Evolutionary conservation across 1,140 invertebrate genomes (phyloP).

Genomic region (Anthonomus grandis): DNA sequence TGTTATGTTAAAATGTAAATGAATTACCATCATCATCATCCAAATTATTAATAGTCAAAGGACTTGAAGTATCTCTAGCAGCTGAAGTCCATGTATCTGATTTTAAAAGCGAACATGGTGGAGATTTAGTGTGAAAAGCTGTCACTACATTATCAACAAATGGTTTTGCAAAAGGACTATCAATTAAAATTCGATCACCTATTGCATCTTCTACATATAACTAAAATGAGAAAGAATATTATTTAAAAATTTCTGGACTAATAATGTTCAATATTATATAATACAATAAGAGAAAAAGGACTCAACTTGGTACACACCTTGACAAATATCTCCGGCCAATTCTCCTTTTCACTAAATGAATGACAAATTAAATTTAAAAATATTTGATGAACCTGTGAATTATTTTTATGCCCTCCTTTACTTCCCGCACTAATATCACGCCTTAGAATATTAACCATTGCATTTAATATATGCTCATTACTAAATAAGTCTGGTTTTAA

Average conservation of each 20-base stretch:
- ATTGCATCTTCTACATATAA: slow-evolving; percentile 92
- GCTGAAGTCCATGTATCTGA: slow-evolving; percentile 56
- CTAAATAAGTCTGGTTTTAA: slow-evolving; percentile 73
- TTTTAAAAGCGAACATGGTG: slow-evolving; percentile 59
- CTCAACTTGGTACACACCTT: slow-evolving; percentile 57
- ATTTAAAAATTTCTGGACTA: not conserved
- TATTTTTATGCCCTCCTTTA: slow-evolving; percentile 71
- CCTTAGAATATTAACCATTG: slow-evolving; percentile 78
- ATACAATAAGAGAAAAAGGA: slow-evolving; percentile 4
- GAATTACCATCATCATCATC: slow-evolving; percentile 52
- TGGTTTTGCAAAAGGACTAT: slow-evolving; percentile 83
- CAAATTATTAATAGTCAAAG: slow-evolving; percentile 55
- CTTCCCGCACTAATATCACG: slow-evolving; percentile 68
- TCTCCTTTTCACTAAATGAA: slow-evolving; percentile 72
- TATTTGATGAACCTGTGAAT: slow-evolving; percentile 76
- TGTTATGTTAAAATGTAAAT: too few relatives aligned
- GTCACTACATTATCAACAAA: slow-evolving; percentile 91
- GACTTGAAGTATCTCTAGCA: slow-evolving; percentile 52
- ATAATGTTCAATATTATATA: not conserved
- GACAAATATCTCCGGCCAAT: slow-evolving; percentile 76
- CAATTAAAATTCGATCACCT: slow-evolving; percentile 90
- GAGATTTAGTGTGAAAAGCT: slow-evolving; percentile 81
- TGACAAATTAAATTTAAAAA: slow-evolving; percentile 82
- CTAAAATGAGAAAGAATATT: slow-evolving; percentile 51
- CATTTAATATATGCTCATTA: slow-evolving; percentile 75